These are phyloP conservation scores for Catagonus wagneri DNA, from an alignment of 2,113 vertebrate species.

Conservation along the genomic window DNA sequence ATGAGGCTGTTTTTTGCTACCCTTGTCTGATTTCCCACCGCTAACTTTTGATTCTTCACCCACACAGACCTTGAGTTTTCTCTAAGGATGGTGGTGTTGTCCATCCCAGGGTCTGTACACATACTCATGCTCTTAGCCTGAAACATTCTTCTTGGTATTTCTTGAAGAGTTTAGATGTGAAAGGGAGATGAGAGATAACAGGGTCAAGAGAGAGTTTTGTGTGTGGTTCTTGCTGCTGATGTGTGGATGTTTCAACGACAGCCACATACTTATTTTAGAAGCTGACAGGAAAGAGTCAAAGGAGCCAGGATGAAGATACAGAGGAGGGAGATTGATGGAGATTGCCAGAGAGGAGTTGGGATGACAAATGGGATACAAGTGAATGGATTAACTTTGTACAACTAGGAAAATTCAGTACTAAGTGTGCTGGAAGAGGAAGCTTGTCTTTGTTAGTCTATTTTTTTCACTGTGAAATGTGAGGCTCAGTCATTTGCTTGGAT, in stretches of 20 bases:
- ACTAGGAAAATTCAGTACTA: not conserved
- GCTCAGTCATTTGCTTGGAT: not conserved
- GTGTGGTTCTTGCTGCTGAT: not conserved
- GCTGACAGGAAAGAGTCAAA: not conserved
- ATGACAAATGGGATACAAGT: not conserved
- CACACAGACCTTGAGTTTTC: not conserved
- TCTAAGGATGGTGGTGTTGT: not conserved
- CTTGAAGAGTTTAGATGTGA: constrained; percentile 22
- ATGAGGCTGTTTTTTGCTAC: not conserved
- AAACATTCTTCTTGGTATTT: not conserved
- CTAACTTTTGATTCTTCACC: not conserved
- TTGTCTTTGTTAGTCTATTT: not conserved
- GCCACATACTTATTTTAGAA: not conserved
- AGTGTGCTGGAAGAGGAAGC: not conserved
- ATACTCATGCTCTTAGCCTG: not conserved
- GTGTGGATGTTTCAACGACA: not conserved
- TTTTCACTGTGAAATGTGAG: constrained; percentile 4
- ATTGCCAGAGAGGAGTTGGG: not conserved
- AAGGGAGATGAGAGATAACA: not conserved
- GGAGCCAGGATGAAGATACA: not conserved
- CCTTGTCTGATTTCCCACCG: not conserved
- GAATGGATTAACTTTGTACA: not conserved
- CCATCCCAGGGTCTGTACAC: not conserved
- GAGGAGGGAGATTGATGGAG: not conserved
- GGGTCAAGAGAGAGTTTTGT: not conserved